Base-by-base conservation (phyloP, 2,888 invertebrate species). In the Diadegma fenestrale region DNA sequence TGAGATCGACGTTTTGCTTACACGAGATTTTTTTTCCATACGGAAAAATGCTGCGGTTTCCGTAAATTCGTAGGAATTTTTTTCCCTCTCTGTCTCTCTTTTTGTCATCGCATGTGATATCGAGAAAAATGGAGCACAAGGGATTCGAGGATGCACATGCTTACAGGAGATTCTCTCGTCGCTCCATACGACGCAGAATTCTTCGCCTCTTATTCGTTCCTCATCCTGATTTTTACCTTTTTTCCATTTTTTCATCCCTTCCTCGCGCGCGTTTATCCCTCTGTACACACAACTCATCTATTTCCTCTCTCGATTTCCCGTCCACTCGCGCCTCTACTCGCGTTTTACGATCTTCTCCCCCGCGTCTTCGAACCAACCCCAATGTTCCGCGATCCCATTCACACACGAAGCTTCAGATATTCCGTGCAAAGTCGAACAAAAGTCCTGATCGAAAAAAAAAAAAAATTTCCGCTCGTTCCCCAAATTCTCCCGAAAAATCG, bases 271-370 rank as follows among this genome's bases (percentile, higher is more conserved):
- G 22, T 41, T 12, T 33, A 51, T 19, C 33, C 33, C 33, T 48
- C 33, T 30, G 26, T 41, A 48, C 30, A 51, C 6, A 19, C 58
- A 48, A 43, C 58, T 68, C 30, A 22, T 58, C 81, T 69, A 76
- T 77, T 69, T 63, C 37, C 58, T 51, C 72, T 66, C 48, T 14
- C 82, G 68, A 82, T 77, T 66, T 71, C 58, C 37, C 61, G 33
- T 48, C n/a, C 33, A 58, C 78, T 45, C 26, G 33, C 54, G 26
- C 51, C 76, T 66, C 14, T 45, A 10, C 41, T 66, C 82, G n/a
- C 72, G 66, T 82, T 82, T 82, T 82, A 82, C 82, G 73, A 82
- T 68, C 66, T 66, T 72, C 41, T 71, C 71, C 64, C 45, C 3
- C 45, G 26, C 45, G 17, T 71, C 61, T 54, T 75, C 75, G 48